Conservation (phyloP, 2,797 vertebrate species). For the Anguilla pacifica region DNA sequence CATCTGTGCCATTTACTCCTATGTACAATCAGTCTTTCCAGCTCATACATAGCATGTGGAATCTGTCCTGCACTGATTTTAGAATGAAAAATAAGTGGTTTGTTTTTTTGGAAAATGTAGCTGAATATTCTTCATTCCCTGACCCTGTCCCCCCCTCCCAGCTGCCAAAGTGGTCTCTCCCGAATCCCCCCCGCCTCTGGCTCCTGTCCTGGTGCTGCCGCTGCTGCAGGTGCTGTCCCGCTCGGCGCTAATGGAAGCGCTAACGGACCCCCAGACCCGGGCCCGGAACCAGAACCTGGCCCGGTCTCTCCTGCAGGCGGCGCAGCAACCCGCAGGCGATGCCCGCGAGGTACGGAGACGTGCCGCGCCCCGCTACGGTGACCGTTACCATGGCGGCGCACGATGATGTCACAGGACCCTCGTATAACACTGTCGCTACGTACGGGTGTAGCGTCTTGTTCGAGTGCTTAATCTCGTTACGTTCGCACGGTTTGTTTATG, state of each 20-base stretch:
- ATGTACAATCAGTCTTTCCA: background rate
- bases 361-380: background rate
- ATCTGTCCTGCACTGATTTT: background rate
- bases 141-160: constrained; percentile 50
- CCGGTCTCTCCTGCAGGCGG: constrained; percentile 66
- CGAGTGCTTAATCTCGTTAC: too few relatives aligned
- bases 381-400: background rate
- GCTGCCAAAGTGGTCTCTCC: constrained; percentile 74
- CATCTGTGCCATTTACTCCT: background rate
- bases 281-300: constrained; percentile 75
- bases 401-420: background rate
- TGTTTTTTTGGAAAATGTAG: background rate
- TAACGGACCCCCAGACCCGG: constrained; percentile 66
- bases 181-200: constrained; percentile 61
- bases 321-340: constrained; percentile 61
- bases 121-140: background rate
- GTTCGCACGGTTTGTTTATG: too few relatives aligned
- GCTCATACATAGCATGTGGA: background rate
- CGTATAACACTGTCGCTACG: too few relatives aligned
- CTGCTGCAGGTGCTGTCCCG: constrained; percentile 86
- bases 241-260: constrained; percentile 74
- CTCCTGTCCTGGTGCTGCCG: constrained; percentile 80
- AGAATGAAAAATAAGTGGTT: background rate
- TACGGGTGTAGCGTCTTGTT: too few relatives aligned
- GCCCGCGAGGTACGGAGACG: background rate